Conservation (phyloP, 2,888 invertebrate species). For the Ophioninae sp. region DNA sequence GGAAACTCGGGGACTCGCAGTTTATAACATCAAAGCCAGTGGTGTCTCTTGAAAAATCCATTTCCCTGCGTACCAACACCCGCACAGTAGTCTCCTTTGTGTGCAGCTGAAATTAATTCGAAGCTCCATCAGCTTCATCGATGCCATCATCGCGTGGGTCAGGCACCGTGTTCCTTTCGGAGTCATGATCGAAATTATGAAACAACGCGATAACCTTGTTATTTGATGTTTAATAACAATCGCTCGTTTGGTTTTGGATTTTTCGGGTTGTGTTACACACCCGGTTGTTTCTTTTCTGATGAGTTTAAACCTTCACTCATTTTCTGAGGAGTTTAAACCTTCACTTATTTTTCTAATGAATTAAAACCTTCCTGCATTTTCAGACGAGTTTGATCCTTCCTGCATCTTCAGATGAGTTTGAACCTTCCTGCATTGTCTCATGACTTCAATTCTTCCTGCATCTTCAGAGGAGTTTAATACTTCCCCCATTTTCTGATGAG, state of each 20-base stretch:
- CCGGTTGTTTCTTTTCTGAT: no score
- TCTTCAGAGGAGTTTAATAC: no score
- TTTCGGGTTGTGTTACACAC: no score
- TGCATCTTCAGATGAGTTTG: no score
- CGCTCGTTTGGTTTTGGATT: background rate
- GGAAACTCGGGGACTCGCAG: conserved; percentile 26
- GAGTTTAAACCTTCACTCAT: no score
- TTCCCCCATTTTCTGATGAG: no score
- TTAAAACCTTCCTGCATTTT: no score
- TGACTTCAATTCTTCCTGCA: no score
- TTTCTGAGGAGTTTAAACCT: no score
- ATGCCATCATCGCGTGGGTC: background rate
- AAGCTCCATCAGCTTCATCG: background rate
- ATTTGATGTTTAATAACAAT: background rate
- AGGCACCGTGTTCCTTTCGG: background rate
- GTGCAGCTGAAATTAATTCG: background rate
- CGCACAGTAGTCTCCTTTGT: background rate
- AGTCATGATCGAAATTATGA: background rate
- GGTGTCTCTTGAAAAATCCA: conserved; percentile 31
- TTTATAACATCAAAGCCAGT: conserved; percentile 49
- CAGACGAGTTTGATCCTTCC: no score
- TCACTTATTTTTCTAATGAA: no score
- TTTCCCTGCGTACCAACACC: background rate
- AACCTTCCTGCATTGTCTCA: no score
- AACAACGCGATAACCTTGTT: background rate